These are phyloP conservation scores for Falco peregrinus DNA, from an alignment of 2,797 vertebrate species.

Conservation along the genomic window DNA sequence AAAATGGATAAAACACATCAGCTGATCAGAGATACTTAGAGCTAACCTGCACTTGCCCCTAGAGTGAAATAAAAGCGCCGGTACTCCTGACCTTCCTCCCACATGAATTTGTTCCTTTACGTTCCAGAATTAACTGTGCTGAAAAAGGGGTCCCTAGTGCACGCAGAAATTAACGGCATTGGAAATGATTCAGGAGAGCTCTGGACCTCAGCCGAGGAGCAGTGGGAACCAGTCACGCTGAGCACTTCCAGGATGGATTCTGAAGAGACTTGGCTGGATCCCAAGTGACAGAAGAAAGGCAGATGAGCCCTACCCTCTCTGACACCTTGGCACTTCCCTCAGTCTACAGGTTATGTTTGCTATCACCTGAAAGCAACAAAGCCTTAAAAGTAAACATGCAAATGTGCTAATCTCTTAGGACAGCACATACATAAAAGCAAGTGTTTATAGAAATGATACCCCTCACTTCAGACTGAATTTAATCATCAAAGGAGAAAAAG, in stretches of 20 bases:
- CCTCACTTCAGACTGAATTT: conserved; percentile 50
- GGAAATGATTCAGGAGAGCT: background rate
- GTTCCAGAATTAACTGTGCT: background rate
- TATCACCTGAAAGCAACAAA: conserved; percentile 14
- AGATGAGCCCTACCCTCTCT: background rate
- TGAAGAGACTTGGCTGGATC: background rate
- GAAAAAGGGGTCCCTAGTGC: background rate
- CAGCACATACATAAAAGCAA: conserved; percentile 50
- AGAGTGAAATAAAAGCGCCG: background rate
- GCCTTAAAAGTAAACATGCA: background rate
- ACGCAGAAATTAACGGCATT: background rate
- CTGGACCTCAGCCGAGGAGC: background rate
- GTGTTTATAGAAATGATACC: conserved; percentile 66
- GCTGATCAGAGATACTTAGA: background rate
- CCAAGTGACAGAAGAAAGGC: background rate
- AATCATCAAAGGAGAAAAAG: conserved; percentile 67
- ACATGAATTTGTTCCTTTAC: background rate
- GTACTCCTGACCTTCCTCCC: background rate
- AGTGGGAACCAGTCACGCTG: background rate
- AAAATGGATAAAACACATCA: background rate
- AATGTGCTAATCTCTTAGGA: conserved; percentile 48
- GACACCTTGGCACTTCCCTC: background rate
- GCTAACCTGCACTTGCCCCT: background rate
- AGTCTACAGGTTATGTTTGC: background rate
- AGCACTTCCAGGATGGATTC: background rate